These are phyloP conservation scores for Micronisus gabar DNA, from an alignment of 2,113 vertebrate species.

Conservation along the genomic window DNA sequence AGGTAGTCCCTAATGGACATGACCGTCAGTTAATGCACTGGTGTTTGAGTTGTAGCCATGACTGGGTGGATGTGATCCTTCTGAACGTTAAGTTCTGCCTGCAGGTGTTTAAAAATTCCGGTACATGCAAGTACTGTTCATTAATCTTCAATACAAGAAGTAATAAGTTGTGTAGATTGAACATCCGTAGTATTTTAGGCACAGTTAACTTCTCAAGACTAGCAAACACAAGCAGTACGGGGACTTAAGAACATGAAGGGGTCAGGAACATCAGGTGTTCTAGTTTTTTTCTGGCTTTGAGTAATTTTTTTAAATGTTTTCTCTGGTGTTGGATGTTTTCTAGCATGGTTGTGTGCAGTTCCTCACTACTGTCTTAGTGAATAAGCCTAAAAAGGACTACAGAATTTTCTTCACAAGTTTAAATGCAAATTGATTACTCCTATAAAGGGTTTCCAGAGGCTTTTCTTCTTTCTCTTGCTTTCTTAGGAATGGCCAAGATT, in stretches of 20 bases:
- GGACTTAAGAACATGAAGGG: neutral
- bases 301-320: neutral
- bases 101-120: neutral
- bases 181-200: neutral
- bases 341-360: neutral
- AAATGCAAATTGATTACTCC: neutral
- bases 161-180: neutral
- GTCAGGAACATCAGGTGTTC: neutral
- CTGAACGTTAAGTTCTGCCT: neutral
- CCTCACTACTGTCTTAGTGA: neutral
- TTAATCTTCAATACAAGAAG: neutral
- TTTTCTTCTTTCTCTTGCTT: neutral
- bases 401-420: neutral
- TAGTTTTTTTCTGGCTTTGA: neutral
- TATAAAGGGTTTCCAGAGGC: neutral
- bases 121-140: neutral
- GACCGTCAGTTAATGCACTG: neutral
- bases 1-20: neutral
- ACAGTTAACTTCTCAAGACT: neutral
- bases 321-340: neutral
- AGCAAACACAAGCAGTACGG: neutral
- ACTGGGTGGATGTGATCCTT: neutral
- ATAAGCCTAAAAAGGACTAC: neutral
- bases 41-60: neutral
- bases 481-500: neutral